Evolutionary conservation across 1,140 invertebrate genomes (phyloP), one percentile per base, ranked within the genome.

Genomic region (Centruroides sculpturatus): DNA sequence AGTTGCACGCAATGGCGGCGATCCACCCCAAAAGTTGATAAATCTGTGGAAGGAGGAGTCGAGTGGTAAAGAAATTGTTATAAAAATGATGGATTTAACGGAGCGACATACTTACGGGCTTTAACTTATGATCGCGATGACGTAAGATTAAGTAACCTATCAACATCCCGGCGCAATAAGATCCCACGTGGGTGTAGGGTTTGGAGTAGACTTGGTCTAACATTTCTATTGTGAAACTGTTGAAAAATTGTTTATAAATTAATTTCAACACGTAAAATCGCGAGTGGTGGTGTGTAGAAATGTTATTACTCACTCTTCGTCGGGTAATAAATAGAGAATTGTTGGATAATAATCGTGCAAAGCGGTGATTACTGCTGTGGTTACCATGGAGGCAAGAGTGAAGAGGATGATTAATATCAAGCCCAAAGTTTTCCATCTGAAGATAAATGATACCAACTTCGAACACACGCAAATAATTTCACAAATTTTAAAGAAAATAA

Each of bases 181-280:
- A 59, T 35, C 65, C 66, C 1, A 66, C 13, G 47, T 68, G 66
- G 49, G 63, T 66, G 54, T 66, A 68, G 1, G 66, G 63, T 56
- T 62, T 65, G 48, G 61, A 66, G 56, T 68, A 66, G 5, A 67
- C 51, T 35, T 59, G 23, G 35, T 62, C 59, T 23, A 58, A 60
- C 36, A 60, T 65, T 36, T 53, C 47, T 48, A 62, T 59, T 3
- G 58, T 65, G 7, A 62, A 35, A 50, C 64, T 65, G 49, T 34
- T 36, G 57, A 36, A 41, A 34, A 50, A 23, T 0, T 23, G 23
- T 23, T 23, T 23, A 23, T 23, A 23, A 23, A 23, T 23, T 23
- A 23, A 23, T 23, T 23, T 23, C 23, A 23, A 23, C 23, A 23
- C 23, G 23, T 23, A 23, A 23, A 23, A 23, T 23, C 23, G 23